A percentile compares a stretch with the other conserved stretches of the same genome.
Conservation (phyloP, 2,888 invertebrate species). For the Torymus auratus region DNA sequence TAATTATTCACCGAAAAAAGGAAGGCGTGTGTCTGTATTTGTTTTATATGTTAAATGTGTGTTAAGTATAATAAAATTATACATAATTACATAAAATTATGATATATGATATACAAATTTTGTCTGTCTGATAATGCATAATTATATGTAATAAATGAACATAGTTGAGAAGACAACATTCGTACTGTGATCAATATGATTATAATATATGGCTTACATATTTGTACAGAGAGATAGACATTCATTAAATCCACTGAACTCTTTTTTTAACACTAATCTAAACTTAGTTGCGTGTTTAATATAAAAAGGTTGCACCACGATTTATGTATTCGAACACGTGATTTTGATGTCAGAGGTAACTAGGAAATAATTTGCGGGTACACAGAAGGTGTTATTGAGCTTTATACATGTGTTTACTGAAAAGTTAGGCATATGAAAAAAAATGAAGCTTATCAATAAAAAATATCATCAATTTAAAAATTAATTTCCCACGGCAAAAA, state of each 20-base stretch:
- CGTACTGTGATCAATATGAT: slow-evolving; percentile 36
- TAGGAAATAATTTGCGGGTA: too few relatives aligned
- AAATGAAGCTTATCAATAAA: slow-evolving; percentile 31
- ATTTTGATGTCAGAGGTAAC: too few relatives aligned
- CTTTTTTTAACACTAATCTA: slow-evolving; percentile 42
- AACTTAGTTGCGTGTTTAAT: background rate
- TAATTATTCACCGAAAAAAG: slow-evolving; percentile 1
- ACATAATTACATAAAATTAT: slow-evolving; percentile 45
- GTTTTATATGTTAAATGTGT: slow-evolving; percentile 18
- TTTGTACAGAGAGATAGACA: slow-evolving; percentile 47
- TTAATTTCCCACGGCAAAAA: slow-evolving; percentile 37
- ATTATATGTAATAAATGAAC: slow-evolving; percentile 42
- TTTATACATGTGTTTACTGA: too few relatives aligned
- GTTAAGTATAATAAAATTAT: slow-evolving; percentile 3
- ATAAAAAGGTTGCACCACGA: too few relatives aligned
- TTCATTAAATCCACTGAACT: slow-evolving; percentile 39
- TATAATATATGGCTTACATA: slow-evolving; percentile 45
- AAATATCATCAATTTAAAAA: slow-evolving; percentile 35
- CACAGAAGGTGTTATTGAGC: too few relatives aligned
- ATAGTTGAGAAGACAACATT: slow-evolving; percentile 37
- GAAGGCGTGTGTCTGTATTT: slow-evolving; percentile 8
- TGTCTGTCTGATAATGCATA: slow-evolving; percentile 21
- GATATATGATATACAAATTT: slow-evolving; percentile 35
- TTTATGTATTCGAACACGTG: too few relatives aligned
- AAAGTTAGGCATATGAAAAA: too few relatives aligned